Evolutionary conservation across 2,113 vertebrate species (phyloP).

Genomic region (Melierax canorus): DNA sequence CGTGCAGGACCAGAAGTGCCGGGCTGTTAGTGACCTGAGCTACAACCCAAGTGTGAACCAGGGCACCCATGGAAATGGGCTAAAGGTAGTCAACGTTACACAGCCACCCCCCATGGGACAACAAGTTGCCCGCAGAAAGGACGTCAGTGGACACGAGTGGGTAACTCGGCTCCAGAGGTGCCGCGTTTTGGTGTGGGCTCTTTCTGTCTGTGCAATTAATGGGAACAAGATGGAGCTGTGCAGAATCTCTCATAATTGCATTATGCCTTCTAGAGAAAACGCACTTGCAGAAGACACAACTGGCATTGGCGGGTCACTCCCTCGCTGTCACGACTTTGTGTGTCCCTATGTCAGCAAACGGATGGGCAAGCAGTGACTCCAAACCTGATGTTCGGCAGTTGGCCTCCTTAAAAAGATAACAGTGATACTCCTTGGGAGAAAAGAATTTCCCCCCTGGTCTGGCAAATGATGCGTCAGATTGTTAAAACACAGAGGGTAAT

Average conservation of each 20-base stretch:
- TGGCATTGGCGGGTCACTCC: background rate
- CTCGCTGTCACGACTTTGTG: background rate
- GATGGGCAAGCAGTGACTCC: background rate
- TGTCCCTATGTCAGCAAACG: background rate
- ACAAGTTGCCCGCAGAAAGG: background rate
- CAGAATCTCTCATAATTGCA: background rate
- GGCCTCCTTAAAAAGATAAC: background rate
- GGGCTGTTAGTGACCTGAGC: background rate
- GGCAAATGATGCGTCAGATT: background rate
- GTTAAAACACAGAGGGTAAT: background rate
- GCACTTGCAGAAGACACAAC: background rate
- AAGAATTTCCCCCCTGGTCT: background rate
- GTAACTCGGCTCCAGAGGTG: background rate
- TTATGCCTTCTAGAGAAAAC: background rate
- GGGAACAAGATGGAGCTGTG: background rate
- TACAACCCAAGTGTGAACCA: background rate
- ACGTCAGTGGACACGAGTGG: background rate
- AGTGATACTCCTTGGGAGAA: background rate
- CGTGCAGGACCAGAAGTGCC: fast-evolving
- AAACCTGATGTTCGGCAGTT: background rate
- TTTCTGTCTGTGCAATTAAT: background rate
- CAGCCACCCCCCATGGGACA: background rate
- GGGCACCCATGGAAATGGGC: background rate
- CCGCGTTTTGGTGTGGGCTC: fast-evolving
- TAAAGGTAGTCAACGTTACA: background rate